A percentile compares a stretch with the other conserved stretches of the same genome.
These are phyloP conservation scores for Druon quercuslanigerum DNA, from an alignment of 1,140 invertebrate species.

Conservation along the genomic window DNA sequence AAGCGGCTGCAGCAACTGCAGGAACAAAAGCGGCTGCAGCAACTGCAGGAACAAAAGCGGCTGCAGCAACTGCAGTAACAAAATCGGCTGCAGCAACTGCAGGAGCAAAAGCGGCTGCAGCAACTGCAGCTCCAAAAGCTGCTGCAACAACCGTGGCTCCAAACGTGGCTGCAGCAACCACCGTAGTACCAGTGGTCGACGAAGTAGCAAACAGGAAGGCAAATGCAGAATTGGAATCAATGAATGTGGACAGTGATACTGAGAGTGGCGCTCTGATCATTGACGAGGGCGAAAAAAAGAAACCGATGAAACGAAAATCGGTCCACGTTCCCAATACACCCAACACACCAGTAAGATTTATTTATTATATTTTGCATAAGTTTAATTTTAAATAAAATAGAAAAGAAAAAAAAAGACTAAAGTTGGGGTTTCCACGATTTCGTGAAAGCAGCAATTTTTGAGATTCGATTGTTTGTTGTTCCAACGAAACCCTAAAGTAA, in stretches of 20 bases:
- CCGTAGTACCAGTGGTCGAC: background rate
- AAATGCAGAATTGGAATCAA: background rate
- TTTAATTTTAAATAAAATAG: background rate
- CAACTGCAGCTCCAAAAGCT: too few relatives aligned
- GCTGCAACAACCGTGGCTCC: too few relatives aligned
- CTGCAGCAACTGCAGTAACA: too few relatives aligned
- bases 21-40: background rate
- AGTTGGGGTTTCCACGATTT: conserved; percentile 27
- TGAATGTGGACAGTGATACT: conserved; percentile 65
- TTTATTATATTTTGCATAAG: conserved; percentile 6
- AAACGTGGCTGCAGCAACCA: background rate
- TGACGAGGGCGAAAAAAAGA: conserved; percentile 78
- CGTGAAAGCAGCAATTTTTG: conserved; percentile 45
- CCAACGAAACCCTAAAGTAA: conserved; percentile 58
- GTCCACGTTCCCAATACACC: conserved; percentile 54
- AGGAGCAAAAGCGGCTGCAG: background rate
- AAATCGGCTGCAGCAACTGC: background rate
- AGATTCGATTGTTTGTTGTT: conserved; percentile 48
- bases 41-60: background rate
- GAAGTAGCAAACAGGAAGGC: background rate
- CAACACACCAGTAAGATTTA: conserved; percentile 60
- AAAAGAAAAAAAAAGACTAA: conserved; percentile 11
- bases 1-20: too few relatives aligned
- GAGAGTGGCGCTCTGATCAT: conserved; percentile 78
- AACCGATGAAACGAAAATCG: conserved; percentile 66